Evolutionary conservation across 2,113 vertebrate genomes (phyloP), one percentile per base, ranked within the genome.

Genomic region (Caranx ignobilis): DNA sequence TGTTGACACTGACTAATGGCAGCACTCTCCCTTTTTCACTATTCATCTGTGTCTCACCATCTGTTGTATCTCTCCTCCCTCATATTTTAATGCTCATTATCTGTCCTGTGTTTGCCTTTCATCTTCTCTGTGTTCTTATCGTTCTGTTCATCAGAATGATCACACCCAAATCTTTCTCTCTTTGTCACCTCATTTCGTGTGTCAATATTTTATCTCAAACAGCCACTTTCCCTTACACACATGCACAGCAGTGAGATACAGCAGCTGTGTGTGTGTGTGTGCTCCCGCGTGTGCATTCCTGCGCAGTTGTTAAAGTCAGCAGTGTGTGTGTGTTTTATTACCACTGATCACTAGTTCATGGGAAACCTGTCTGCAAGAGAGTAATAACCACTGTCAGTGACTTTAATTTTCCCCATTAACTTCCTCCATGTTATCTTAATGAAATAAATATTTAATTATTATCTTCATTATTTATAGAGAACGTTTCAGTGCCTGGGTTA

Each of bases 1-100:
- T 13, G 21, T 15, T 63, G 83, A 88, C 76, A 39, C 57, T 73
- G 84, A 87, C 70, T 73, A 71, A 87, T 68, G 82, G 73, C 15
- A 4, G 41, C 11, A 0, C 45, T 43, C 39, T 19, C 3, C 1
- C 32, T 13, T 6, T 71, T 2, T 8, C 31, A 4, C 35, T 12
- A 18, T n/a, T 54, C 18, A 9, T 81, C 45, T 18, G 21, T 59
- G 48, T 63, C 64, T 35, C n/a, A 9, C 63, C 83, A 67, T 48
- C 71, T 50, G 34, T 4, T 21, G 11, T 52, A 15, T 61, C 52
- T 34, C 4, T 11, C 31, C 39, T 77, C 71, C 70, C 43, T 86
- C 60, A 45, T 18, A 1, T 63, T 63, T 3, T 32, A 18, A 61
- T 55, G 5, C 5, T 74, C 21, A 11, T 63, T 64, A 15, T 64